These are phyloP conservation scores for Gephyroberyx darwinii DNA, from an alignment of 2,797 vertebrate genomes.

Conservation along the genomic window DNA sequence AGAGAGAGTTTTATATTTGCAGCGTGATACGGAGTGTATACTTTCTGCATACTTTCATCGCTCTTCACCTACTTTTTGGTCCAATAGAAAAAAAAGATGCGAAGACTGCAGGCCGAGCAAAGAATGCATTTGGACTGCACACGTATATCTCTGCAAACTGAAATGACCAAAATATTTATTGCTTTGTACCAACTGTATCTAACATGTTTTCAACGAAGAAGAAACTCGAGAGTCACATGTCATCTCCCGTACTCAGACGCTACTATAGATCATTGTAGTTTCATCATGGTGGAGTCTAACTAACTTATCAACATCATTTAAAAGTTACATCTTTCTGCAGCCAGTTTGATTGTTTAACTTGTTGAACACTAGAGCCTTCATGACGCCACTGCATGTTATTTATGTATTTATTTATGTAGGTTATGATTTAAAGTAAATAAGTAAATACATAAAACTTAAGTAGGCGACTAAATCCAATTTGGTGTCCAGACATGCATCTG, in stretches of 20 bases:
- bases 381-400: too few species aligned
- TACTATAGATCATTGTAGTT: neutral
- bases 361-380: neutral
- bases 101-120: constrained; percentile 43
- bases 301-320: neutral
- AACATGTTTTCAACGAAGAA: neutral
- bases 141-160: neutral
- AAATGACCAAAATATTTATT: neutral
- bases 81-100: constrained; percentile 33
- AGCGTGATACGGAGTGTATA: neutral
- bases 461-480: constrained; percentile 67
- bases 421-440: neutral
- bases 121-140: neutral
- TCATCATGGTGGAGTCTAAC: neutral
- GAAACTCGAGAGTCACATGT: constrained; percentile 3
- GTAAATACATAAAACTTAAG: constrained; percentile 35
- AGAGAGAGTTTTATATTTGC: neutral
- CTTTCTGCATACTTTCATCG: constrained; percentile 1
- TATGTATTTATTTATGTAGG: too few species aligned
- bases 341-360: constrained; percentile 21
- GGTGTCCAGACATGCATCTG: constrained; percentile 63
- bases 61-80: constrained; percentile 28
- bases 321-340: neutral
- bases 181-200: neutral
- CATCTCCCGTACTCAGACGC: neutral